Evolutionary conservation across 2,113 vertebrate species (phyloP).

Genomic region (Dromiciops gliroides): DNA sequence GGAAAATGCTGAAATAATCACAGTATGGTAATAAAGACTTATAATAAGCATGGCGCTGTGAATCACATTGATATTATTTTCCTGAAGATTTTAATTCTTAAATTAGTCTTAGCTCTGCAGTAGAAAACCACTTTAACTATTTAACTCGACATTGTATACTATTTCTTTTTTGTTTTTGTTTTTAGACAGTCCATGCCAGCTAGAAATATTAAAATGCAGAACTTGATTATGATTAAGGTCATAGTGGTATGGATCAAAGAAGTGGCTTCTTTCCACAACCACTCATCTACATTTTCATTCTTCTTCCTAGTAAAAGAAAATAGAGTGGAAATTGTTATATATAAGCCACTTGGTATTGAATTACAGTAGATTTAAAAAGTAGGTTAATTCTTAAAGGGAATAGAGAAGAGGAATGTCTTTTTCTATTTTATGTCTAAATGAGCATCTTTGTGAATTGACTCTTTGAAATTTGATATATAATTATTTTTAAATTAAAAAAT

Average conservation of each 20-base stretch:
- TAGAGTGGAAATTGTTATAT: not conserved
- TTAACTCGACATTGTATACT: slow-evolving; percentile 18
- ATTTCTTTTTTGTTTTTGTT: slow-evolving; percentile 9
- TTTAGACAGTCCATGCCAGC: slow-evolving; percentile 34
- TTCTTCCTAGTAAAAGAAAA: not conserved
- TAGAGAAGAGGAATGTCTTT: not conserved
- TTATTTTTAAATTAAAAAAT: not conserved
- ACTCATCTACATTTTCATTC: not conserved
- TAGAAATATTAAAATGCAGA: slow-evolving; percentile 15
- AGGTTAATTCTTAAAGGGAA: not conserved
- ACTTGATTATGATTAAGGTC: not conserved
- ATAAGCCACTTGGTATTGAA: not conserved
- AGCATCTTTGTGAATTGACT: not conserved
- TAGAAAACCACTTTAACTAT: slow-evolving; percentile 20
- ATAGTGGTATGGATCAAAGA: not conserved
- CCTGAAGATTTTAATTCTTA: slow-evolving; percentile 37
- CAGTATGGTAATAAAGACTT: not conserved
- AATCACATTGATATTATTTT: slow-evolving; percentile 1
- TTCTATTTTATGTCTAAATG: not conserved
- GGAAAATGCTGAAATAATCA: slow-evolving; percentile 22
- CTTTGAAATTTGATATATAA: not conserved
- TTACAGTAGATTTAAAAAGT: not conserved
- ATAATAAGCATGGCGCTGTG: not conserved
- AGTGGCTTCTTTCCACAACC: not conserved
- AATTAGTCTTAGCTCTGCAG: slow-evolving; percentile 42